Evolutionary conservation across 1,140 invertebrate species (phyloP).

Genomic region (Pseudomyrmex sp.): DNA sequence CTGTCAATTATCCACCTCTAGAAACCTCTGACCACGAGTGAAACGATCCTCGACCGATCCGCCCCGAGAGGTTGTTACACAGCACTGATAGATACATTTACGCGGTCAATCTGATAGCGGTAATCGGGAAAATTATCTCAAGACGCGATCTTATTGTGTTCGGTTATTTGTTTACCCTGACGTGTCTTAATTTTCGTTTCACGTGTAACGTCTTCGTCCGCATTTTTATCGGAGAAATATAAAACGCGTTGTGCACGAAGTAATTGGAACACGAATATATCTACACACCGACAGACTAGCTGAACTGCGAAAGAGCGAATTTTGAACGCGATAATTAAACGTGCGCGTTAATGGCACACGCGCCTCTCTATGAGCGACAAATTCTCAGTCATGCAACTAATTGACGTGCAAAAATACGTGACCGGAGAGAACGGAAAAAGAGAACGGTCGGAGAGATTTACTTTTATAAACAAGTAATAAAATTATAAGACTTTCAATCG

Average conservation of each 20-base stretch:
- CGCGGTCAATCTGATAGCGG: slow-evolving; percentile 41
- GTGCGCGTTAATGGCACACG: background rate
- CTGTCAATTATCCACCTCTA: slow-evolving; percentile 78
- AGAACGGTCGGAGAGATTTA: too few relatives aligned
- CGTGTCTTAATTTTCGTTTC: slow-evolving; percentile 57
- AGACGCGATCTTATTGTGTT: slow-evolving; percentile 21
- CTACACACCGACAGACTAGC: background rate
- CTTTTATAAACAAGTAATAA: too few relatives aligned
- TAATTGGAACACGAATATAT: slow-evolving; percentile 12
- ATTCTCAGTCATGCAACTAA: slow-evolving; percentile 19
- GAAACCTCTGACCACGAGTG: slow-evolving; percentile 69
- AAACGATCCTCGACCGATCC: slow-evolving; percentile 66
- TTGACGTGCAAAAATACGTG: background rate
- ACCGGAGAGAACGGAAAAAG: too few relatives aligned
- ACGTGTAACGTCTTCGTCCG: slow-evolving; percentile 55
- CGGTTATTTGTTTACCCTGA: slow-evolving; percentile 18
- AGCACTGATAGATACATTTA: slow-evolving; percentile 66
- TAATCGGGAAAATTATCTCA: background rate
- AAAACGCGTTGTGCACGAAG: background rate
- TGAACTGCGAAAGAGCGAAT: background rate
- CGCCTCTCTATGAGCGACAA: background rate
- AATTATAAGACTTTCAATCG: too few relatives aligned
- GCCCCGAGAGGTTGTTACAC: slow-evolving; percentile 41
- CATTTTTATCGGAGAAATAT: slow-evolving; percentile 25
- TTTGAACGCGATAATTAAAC: slow-evolving; percentile 4